These are phyloP conservation scores for Myotis pilosus DNA, from an alignment of 2,797 vertebrate species.

Conservation along the genomic window DNA sequence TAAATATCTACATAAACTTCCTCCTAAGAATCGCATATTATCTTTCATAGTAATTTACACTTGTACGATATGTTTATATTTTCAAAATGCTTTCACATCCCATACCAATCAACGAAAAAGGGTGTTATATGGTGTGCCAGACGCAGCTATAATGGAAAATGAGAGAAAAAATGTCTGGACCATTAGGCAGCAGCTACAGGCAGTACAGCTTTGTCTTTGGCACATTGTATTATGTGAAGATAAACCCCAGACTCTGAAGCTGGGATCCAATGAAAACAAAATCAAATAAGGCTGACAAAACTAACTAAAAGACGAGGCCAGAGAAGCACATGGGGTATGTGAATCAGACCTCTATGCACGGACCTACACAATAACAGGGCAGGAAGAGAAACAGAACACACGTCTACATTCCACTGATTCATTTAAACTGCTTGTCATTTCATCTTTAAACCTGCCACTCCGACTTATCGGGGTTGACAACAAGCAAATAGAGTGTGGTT, in stretches of 20 bases:
- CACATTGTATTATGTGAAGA: neutral
- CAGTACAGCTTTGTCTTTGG: slow-evolving; percentile 18
- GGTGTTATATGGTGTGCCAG: neutral
- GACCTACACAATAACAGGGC: neutral
- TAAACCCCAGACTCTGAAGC: slow-evolving; percentile 27
- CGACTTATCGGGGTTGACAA: neutral
- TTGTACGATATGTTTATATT: slow-evolving; percentile 5
- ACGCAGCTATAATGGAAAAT: neutral
- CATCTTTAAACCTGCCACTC: slow-evolving; percentile 47
- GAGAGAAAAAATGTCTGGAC: neutral
- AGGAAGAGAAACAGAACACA: slow-evolving; percentile 37
- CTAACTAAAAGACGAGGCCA: slow-evolving; percentile 7
- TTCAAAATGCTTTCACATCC: slow-evolving; percentile 39
- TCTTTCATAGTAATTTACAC: neutral
- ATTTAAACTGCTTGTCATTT: slow-evolving; percentile 49
- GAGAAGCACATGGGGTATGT: neutral
- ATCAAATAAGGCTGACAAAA: slow-evolving; percentile 42
- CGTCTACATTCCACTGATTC: slow-evolving; percentile 1
- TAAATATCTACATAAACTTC: slow-evolving; percentile 40
- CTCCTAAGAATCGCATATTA: neutral
- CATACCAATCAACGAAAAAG: slow-evolving; percentile 53
- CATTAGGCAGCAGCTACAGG: neutral
- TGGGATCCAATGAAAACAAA: slow-evolving; percentile 61
- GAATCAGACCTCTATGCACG: slow-evolving; percentile 10
- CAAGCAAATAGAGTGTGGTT: neutral